These are phyloP conservation scores for Otis tarda DNA, from an alignment of 2,113 vertebrate genomes.

Conservation along the genomic window DNA sequence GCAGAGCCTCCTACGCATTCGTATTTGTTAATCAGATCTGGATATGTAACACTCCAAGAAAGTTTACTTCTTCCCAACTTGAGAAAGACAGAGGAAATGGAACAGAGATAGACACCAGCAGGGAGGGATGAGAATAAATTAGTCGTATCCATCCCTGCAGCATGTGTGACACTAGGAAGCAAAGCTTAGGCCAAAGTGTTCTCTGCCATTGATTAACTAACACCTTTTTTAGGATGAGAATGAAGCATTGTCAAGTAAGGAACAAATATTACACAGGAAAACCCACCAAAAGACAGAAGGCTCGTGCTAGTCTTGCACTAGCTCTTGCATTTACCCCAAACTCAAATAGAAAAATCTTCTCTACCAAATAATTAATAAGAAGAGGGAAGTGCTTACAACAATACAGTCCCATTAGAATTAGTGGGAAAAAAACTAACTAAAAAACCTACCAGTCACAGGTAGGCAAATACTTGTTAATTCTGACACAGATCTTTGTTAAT, in stretches of 20 bases:
- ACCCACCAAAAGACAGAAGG: not conserved
- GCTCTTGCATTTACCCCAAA: not conserved
- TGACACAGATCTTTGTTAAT: not conserved
- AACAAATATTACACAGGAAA: not conserved
- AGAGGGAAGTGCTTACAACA: not conserved
- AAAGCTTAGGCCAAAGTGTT: not conserved
- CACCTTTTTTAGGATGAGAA: not conserved
- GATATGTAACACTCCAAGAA: not conserved
- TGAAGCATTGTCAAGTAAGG: not conserved
- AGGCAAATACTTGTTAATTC: not conserved
- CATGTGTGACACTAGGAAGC: not conserved
- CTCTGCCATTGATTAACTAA: not conserved
- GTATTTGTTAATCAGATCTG: not conserved
- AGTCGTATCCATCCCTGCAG: not conserved
- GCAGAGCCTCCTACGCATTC: not conserved
- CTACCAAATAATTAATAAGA: not conserved
- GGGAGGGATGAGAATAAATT: not conserved
- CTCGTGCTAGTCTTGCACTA: not conserved
- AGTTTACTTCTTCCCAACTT: not conserved
- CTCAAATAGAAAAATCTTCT: not conserved
- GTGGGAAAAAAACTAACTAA: not conserved
- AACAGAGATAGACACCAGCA: not conserved
- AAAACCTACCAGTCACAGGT: not conserved
- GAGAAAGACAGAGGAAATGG: not conserved
- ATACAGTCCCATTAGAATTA: not conserved